Evolutionary conservation across 2,797 vertebrate genomes (phyloP), one percentile per base, ranked within the genome.

Genomic region (Liparis tanakae): DNA sequence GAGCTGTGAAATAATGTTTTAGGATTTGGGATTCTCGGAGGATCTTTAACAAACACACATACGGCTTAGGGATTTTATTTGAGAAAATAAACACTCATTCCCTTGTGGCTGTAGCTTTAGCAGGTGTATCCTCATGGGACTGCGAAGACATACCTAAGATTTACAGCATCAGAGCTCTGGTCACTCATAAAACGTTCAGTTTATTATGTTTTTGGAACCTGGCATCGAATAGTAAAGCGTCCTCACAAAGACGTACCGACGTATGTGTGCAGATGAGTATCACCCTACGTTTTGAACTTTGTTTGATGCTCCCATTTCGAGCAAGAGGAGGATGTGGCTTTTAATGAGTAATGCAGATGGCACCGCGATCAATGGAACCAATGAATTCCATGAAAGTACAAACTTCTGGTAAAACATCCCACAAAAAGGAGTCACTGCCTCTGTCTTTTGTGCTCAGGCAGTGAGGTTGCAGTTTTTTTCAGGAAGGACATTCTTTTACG

Each of bases 311-410:
- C 55, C 25, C 2, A 20, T 69, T 74, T 85, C 82, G 76, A 76
- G 77, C 79, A 70, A 87, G 76, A 68, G 36, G 80, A 85, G 82
- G 80, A 88, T 85, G 88, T 82, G 86, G 87, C 69, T 83, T 86
- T 74, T 85, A 79, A 86, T 86, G 78, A 87, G 71, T 67, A 85
- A 82, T 74, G 70, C 85, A 88, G 81, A 91, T 82, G 84, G 70
- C 34, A 37, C 67, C 44, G 50, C 14, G 22, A 78, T 88, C 80
- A 61, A 36, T 73, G 75, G 76, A 84, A 74, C 89, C 80, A 84
- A 81, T 77, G 83, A 83, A 89, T 82, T 83, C 84, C 86, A 79
- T 22, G 33, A 81, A 74, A 79, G 76, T 65, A 66, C 62, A 53
- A 63, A 59, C 63, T 74, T 70, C 72, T 85, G 79, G 80, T 86